Conservation (phyloP, 2,888 invertebrate genomes). For the Tinea trinotella region DNA sequence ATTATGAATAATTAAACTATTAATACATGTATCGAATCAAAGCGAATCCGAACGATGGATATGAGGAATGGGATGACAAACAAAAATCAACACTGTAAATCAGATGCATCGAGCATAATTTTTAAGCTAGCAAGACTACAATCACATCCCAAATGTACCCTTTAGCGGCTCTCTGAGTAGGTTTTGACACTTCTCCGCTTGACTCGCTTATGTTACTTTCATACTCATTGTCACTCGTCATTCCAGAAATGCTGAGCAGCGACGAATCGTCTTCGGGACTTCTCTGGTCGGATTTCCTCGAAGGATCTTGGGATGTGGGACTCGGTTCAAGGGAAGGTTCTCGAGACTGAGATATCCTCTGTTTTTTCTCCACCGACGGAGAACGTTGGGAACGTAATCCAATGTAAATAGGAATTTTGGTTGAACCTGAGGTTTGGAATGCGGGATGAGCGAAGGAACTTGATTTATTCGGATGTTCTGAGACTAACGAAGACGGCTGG, state of each 20-base stretch:
- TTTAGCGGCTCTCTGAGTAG: conserved; percentile 57
- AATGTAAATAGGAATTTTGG: conserved; percentile 82
- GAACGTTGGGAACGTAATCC: conserved; percentile 74
- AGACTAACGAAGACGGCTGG: conserved; percentile 67
- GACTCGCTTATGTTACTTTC: conserved; percentile 70
- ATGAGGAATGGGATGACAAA: conserved; percentile 26
- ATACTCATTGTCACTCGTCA: conserved; percentile 72
- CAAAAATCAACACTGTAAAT: conserved; percentile 38
- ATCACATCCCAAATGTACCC: conserved; percentile 41
- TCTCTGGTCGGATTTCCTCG: conserved; percentile 64
- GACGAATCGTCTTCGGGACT: conserved; percentile 71
- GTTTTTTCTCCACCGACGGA: conserved; percentile 56
- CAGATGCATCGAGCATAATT: conserved; percentile 34
- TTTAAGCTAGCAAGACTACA: conserved; percentile 36
- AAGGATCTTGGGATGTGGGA: conserved; percentile 60
- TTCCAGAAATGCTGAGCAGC: conserved; percentile 71
- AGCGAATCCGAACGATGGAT: conserved; percentile 19
- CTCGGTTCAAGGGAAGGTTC: conserved; percentile 61
- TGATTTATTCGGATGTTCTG: conserved; percentile 58
- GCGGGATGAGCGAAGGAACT: conserved; percentile 66
- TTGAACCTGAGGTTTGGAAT: conserved; percentile 75
- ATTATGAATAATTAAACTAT: too few species aligned
- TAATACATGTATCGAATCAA: too few species aligned
- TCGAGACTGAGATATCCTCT: conserved; percentile 47
- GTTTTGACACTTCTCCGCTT: conserved; percentile 62